Evolutionary conservation across 2,797 vertebrate species (phyloP), one percentile per base, ranked within the genome.

Genomic region (Vultur gryphus): DNA sequence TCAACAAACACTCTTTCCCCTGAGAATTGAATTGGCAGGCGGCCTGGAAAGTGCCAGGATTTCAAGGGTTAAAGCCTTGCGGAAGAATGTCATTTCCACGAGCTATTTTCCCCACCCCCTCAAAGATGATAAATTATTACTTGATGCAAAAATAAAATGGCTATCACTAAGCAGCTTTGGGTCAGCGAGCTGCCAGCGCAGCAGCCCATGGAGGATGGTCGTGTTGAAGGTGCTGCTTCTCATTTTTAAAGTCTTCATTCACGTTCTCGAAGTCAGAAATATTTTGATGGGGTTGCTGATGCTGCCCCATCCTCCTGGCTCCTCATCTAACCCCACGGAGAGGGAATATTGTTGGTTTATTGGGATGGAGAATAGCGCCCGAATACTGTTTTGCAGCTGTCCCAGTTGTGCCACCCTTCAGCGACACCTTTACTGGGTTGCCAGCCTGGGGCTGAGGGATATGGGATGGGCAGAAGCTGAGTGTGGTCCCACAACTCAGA

Each of bases 11-110:
- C 49, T 43, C 3, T 31, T 51, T 51, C 84, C 78, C 84, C 76
- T 15, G 90, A 86, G 93, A 41, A 65, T 0, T 11, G 55, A 55
- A 9, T 80, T 88, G 94, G 76, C 95, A 65, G 65, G 37, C 2
- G 1, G 91, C 90, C 95, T 96, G 96, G 92, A 86, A 97, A 97
- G 33, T n/a, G 89, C 82, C 89, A 61, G 89, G 54, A 7, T 39
- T 51, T 41, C 69, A 75, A 58, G 95, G 89, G 96, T 97, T 97
- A 97, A 97, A 91, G 66, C 43, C 62, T 21, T 86, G 76, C 23
- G 39, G 97, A 97, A 96, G 87, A 85, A 91, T 94, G 93, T 93
- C 46, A 76, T 95, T 97, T 95, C 96, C 93, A 93, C 1, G 5
- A 51, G 91, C 85, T 48, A 10, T 62, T 62, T 66, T 89, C 88